Percentiles rank a stretch among this genome's conserved stretches.
These are phyloP conservation scores for Diloba caeruleocephala DNA, from an alignment of 2,888 invertebrate species.

Conservation along the genomic window DNA sequence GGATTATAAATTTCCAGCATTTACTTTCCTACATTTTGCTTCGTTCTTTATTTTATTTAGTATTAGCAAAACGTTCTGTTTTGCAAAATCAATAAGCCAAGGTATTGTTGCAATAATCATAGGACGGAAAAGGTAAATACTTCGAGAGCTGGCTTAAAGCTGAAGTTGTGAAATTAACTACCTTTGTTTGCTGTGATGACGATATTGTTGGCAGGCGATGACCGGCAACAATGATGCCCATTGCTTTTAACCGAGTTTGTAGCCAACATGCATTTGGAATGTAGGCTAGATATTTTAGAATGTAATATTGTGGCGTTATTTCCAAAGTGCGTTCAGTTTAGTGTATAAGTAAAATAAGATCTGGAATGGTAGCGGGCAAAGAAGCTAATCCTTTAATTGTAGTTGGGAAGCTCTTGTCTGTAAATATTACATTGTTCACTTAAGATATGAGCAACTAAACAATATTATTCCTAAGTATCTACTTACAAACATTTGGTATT, in stretches of 20 bases:
- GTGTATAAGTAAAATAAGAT: too few relatives aligned
- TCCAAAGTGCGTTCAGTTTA: too few relatives aligned
- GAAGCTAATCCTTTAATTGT: too few relatives aligned
- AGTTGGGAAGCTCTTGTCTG: too few relatives aligned
- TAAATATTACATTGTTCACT: too few relatives aligned
- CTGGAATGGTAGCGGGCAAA: too few relatives aligned
- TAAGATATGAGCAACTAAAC: too few relatives aligned
- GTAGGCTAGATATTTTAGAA: neutral
- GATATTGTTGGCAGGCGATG: slow-evolving; percentile 29
- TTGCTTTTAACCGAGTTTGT: slow-evolving; percentile 19
- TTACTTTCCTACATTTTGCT: slow-evolving; percentile 26
- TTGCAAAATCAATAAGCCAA: slow-evolving; percentile 29
- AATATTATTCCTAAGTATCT: too few relatives aligned
- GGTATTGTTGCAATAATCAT: slow-evolving; percentile 11
- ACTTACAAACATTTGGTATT: too few relatives aligned
- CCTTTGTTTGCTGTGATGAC: slow-evolving; percentile 29
- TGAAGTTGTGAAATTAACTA: slow-evolving; percentile 24
- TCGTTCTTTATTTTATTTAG: neutral
- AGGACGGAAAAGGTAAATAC: slow-evolving; percentile 15
- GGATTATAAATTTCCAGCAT: slow-evolving; percentile 58
- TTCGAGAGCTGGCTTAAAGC: slow-evolving; percentile 10
- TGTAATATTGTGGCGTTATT: slow-evolving; percentile 9
- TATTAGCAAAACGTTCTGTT: neutral
- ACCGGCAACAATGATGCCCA: slow-evolving; percentile 7
- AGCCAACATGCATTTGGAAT: slow-evolving; percentile 6